These are phyloP conservation scores for Mallotus villosus DNA, from an alignment of 2,797 vertebrate species.

Conservation along the genomic window DNA sequence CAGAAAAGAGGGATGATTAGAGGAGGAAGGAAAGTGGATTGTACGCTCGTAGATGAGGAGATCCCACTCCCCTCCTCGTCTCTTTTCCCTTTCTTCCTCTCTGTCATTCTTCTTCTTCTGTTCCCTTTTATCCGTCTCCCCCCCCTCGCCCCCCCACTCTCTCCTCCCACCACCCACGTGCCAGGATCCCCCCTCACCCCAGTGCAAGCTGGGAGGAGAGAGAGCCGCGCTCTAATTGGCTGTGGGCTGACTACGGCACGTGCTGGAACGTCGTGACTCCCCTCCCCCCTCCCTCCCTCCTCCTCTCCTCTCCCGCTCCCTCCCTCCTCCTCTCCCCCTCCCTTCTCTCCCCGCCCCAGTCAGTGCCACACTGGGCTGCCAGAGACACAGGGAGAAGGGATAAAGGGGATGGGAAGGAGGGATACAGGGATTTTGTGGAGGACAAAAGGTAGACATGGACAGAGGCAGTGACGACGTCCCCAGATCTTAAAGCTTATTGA, in stretches of 20 bases:
- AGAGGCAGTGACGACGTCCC: conserved; percentile 22
- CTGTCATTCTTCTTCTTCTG: not conserved
- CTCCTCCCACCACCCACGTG: conserved; percentile 25
- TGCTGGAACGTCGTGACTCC: conserved; percentile 68
- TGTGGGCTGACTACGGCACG: conserved; percentile 58
- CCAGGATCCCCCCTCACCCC: conserved; percentile 24
- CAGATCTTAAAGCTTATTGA: not conserved
- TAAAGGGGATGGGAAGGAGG: not conserved
- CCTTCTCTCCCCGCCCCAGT: not conserved
- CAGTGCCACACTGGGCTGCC: conserved; percentile 22
- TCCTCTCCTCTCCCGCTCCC: conserved; percentile 10
- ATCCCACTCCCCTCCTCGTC: not conserved
- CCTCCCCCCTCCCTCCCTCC: not conserved
- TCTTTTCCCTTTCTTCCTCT: no score
- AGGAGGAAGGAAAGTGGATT: conserved; percentile 20
- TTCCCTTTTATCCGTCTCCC: not conserved
- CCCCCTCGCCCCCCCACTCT: not conserved
- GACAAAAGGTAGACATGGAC: not conserved
- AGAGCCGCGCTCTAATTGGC: conserved; percentile 61
- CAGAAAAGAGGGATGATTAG: conserved; percentile 26
- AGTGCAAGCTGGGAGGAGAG: conserved; percentile 38
- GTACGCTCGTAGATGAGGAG: conserved; percentile 11
- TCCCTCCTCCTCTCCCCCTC: conserved; percentile 20
- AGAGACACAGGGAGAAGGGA: conserved; percentile 22
- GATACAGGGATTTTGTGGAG: not conserved